Percentiles rank a stretch among this genome's conserved stretches.
These are phyloP conservation scores for Murina feae DNA, from an alignment of 2,113 vertebrate species.

Conservation along the genomic window DNA sequence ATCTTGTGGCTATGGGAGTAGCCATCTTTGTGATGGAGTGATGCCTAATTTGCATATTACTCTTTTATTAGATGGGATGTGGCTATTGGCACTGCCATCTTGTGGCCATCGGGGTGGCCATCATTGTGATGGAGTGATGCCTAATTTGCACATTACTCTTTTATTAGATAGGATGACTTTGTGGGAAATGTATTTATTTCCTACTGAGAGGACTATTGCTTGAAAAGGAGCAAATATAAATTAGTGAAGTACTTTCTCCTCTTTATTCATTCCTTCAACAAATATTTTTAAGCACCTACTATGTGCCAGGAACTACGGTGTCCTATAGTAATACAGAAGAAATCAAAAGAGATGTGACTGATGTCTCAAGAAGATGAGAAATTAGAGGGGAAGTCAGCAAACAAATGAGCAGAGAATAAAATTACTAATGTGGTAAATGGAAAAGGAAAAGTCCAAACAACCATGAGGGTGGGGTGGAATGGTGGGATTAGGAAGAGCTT, in stretches of 20 bases:
- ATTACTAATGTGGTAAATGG: fast-evolving
- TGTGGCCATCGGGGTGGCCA: too few relatives aligned
- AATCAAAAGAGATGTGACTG: neutral
- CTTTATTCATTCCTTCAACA: neutral
- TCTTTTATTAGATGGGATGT: too few relatives aligned
- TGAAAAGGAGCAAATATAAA: neutral
- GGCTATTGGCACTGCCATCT: too few relatives aligned
- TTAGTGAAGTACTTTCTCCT: neutral
- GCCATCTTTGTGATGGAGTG: too few relatives aligned
- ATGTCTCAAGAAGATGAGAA: neutral
- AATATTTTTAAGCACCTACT: neutral
- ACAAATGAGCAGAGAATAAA: neutral
- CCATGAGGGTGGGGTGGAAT: too few relatives aligned
- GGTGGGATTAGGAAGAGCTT: neutral
- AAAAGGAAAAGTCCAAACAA: neutral
- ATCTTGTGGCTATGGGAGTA: too few relatives aligned
- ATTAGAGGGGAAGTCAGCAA: neutral
- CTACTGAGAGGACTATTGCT: neutral
- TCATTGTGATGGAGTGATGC: too few relatives aligned
- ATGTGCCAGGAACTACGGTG: neutral
- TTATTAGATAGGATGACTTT: too few relatives aligned
- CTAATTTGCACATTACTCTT: too few relatives aligned
- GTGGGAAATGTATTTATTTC: neutral
- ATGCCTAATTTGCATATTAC: too few relatives aligned
- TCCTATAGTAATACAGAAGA: neutral